These are phyloP conservation scores for Plectropomus leopardus DNA, from an alignment of 2,113 vertebrate species.

Conservation along the genomic window DNA sequence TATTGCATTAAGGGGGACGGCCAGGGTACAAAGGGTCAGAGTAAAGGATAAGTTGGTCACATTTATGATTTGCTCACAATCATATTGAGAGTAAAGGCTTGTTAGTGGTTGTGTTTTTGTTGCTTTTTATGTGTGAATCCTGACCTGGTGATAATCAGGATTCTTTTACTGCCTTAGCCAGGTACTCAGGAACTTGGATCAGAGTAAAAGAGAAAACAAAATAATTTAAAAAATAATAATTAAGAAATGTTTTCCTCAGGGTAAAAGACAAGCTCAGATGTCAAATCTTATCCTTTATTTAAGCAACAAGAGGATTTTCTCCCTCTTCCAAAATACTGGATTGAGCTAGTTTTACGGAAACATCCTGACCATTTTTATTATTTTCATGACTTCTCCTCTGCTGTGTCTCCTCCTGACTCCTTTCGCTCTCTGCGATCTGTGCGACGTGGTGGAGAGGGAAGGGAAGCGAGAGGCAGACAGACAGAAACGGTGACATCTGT, in stretches of 20 bases:
- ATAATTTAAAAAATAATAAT: conserved; percentile 18
- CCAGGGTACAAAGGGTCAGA: neutral
- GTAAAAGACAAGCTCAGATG: conserved; percentile 12
- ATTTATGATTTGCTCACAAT: conserved; percentile 19
- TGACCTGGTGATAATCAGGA: neutral
- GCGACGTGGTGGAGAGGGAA: conserved; percentile 22
- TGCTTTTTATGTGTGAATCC: conserved; percentile 4
- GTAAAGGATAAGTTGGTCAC: conserved; percentile 15
- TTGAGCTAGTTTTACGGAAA: conserved; percentile 47
- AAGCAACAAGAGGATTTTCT: conserved; percentile 35
- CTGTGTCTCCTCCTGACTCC: conserved; percentile 35
- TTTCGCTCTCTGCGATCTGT: conserved; percentile 28
- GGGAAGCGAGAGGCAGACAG: conserved; percentile 49
- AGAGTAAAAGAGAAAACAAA: conserved; percentile 13
- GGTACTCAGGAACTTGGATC: neutral
- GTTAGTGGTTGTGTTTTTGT: neutral
- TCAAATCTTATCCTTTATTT: conserved; percentile 51
- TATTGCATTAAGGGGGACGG: conserved; percentile 7
- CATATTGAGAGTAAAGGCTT: conserved; percentile 21
- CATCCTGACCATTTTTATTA: conserved; percentile 42
- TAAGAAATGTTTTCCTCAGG: neutral
- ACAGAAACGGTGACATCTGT: conserved; percentile 74
- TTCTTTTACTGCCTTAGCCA: conserved; percentile 19
- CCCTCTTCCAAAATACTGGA: conserved; percentile 17
- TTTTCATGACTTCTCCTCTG: conserved; percentile 34